phyloP scores from a whole-genome alignment of 53 echinoderm and acorn worm species.

The Paracentrotus lividus region DNA sequence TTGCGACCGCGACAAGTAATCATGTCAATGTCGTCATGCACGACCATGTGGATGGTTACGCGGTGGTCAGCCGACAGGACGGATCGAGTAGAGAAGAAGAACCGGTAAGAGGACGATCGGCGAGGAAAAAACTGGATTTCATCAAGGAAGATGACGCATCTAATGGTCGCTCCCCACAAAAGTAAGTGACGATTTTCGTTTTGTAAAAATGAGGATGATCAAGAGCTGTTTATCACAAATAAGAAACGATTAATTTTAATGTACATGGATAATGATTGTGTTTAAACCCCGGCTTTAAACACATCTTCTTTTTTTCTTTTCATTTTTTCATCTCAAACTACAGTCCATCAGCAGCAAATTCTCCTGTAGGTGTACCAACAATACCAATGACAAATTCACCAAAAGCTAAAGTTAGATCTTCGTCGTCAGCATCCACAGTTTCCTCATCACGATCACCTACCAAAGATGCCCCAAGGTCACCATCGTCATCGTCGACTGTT shows the following conservation, averaged over 20 bases:
- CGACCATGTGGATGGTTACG: constrained; percentile 60
- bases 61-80: constrained; percentile 30
- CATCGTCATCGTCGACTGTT: constrained; percentile 32
- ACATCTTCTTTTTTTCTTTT: background rate
- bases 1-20: background rate
- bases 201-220: no score
- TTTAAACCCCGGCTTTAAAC: background rate
- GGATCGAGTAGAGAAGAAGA: constrained; percentile 24
- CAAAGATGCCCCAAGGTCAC: constrained; percentile 26
- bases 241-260: no score
- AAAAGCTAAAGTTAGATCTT: constrained; percentile 10
- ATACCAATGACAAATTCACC: background rate
- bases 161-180: constrained; percentile 31
- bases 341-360: constrained; percentile 51
- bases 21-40: constrained; percentile 68
- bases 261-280: background rate
- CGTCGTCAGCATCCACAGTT: constrained; percentile 17
- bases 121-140: constrained; percentile 60
- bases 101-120: background rate
- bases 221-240: no score
- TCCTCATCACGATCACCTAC: constrained; percentile 27
- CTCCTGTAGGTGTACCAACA: constrained; percentile 16
- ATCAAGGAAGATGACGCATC: constrained; percentile 53
- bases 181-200: no score
- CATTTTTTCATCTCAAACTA: background rate